Evolutionary conservation across 53 echinoderm and acorn worm species (phyloP).

Genomic region (Mesocentrotus franciscanus): DNA sequence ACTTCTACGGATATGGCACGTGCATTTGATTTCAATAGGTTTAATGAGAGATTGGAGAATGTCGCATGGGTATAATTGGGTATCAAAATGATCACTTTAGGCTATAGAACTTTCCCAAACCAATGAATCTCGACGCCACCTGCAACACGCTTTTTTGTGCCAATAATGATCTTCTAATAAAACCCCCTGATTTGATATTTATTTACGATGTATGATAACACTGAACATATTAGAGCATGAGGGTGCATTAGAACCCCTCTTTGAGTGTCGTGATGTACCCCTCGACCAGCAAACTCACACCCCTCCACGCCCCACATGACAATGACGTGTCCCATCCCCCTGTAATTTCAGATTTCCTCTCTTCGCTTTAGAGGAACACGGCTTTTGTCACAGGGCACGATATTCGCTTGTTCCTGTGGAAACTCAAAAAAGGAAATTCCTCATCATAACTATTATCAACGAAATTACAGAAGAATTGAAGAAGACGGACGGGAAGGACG

Average conservation of each 20-base stretch:
- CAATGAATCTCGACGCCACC: too few species aligned
- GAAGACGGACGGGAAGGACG: background rate
- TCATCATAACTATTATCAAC: slow-evolving; percentile 42
- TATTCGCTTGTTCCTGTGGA: slow-evolving; percentile 50
- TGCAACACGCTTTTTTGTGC: too few species aligned
- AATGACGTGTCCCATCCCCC: slow-evolving; percentile 1
- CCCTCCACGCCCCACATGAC: slow-evolving; percentile 30
- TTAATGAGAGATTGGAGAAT: too few species aligned
- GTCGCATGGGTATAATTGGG: too few species aligned
- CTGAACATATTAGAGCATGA: background rate
- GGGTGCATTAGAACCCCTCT: background rate
- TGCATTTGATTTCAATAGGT: too few species aligned
- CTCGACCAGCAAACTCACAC: background rate
- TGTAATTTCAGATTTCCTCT: slow-evolving; percentile 53
- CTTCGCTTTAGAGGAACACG: background rate
- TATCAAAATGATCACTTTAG: too few species aligned
- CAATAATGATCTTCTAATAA: too few species aligned
- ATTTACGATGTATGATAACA: background rate
- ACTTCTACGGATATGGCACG: too few species aligned
- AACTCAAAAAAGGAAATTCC: slow-evolving; percentile 22
- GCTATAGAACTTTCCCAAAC: too few species aligned
- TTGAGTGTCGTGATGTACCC: background rate
- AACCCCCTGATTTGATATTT: too few species aligned
- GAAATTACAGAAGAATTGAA: background rate
- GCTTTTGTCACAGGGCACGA: slow-evolving; percentile 14